phyloP scores from a whole-genome alignment of 2,888 invertebrate species.

The Hemicrepidius hirtus region DNA sequence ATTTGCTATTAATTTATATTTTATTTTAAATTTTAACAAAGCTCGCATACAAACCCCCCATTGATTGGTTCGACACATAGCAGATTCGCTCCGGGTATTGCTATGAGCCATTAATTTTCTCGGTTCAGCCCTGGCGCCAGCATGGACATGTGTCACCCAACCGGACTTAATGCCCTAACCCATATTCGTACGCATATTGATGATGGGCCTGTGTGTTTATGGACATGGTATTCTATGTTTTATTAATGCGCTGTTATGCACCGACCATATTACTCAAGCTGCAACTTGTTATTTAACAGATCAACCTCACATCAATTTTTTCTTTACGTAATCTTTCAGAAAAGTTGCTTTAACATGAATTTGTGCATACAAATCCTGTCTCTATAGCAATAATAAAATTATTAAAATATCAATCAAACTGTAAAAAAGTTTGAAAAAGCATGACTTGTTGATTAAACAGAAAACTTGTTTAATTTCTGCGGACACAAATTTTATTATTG shows the following conservation, averaged over 20 bases:
- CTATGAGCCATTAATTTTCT: conserved; percentile 59
- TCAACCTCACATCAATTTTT: neutral
- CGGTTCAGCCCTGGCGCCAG: conserved; percentile 60
- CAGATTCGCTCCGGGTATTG: conserved; percentile 53
- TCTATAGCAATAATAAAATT: too few relatives aligned
- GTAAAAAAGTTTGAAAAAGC: too few relatives aligned
- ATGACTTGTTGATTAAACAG: too few relatives aligned
- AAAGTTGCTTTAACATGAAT: too few relatives aligned
- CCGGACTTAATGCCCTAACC: conserved; percentile 51
- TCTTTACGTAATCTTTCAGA: too few relatives aligned
- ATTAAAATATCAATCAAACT: too few relatives aligned
- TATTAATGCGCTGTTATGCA: conserved; percentile 12
- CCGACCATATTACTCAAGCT: neutral
- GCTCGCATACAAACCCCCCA: conserved; percentile 34
- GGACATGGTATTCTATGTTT: conserved; percentile 21
- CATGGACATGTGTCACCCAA: conserved; percentile 61
- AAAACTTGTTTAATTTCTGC: too few relatives aligned
- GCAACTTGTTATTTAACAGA: neutral
- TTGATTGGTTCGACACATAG: conserved; percentile 46
- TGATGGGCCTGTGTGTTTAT: conserved; percentile 33
- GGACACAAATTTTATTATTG: too few relatives aligned
- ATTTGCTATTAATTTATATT: too few relatives aligned
- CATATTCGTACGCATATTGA: conserved; percentile 41
- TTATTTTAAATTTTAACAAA: conserved; percentile 12
- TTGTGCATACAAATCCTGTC: too few relatives aligned